Base-by-base conservation (phyloP, 2,797 vertebrate species). In the Aotus griseimembra region DNA sequence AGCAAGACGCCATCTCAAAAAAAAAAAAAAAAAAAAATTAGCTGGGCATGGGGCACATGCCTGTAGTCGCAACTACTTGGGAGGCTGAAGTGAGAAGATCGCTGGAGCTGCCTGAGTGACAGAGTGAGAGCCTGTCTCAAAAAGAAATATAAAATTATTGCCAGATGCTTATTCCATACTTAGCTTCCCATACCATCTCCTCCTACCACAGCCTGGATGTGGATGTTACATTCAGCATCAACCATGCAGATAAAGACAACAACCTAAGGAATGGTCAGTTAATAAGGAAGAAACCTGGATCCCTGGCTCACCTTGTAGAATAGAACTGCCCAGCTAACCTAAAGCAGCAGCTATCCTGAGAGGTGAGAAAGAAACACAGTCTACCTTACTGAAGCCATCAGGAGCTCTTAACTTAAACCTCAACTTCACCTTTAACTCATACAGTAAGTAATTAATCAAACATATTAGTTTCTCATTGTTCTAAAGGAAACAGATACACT, bases 401-500 rank as follows among this genome's bases (percentile, higher is more conserved):
- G 57, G 46, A 75, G 33, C 36, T 52, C 79, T 48, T n/a, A 89
- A 93, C 57, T 36, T 48, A 48, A 61, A 44, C 82, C 24, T 81
- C 6, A 81, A 28, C 36, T 75, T 73, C 75, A 67, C 10, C 39
- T 86, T 86, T 64, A 75, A 55, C 75, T 89, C 61, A 80, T 7
- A 58, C 75, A 58, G 13, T 26, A 85, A 96, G 97, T 93, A 88
- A 67, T 9, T 33, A 82, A 19, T 46, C 46, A 86, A 5, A 46
- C 4, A 11, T 5, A 72, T 64, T 22, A 70, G 58, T 44, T 88
- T 95, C 85, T 95, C 82, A 41, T 6, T 70, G 61, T 28, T 88
- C 4, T 48, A 75, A 80, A 57, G 48, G 36, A 95, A 95, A 81
- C 33, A 84, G 28, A 46, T 50, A 12, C 30, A 96, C 99, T 99